phyloP scores from a whole-genome alignment of 2,888 invertebrate species.

The Drosophila basisetae region DNA sequence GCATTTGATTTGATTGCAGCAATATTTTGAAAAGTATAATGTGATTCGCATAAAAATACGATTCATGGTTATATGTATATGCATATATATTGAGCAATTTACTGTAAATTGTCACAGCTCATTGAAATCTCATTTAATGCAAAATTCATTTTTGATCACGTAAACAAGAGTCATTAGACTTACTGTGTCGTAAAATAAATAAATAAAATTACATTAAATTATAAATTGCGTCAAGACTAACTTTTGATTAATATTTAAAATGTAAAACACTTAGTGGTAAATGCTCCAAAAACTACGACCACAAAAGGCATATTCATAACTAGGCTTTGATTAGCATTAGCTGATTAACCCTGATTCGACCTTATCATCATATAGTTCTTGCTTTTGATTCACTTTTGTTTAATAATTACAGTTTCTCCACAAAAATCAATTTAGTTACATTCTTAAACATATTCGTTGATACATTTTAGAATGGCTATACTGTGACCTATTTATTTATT shows the following conservation, averaged over 20 bases:
- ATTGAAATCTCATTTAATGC: conserved; percentile 44
- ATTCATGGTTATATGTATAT: background rate
- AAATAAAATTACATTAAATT: background rate
- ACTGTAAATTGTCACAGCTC: background rate
- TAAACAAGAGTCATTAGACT: conserved; percentile 63
- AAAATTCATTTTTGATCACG: conserved; percentile 53
- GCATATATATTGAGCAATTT: background rate
- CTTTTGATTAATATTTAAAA: background rate
- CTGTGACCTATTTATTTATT: background rate
- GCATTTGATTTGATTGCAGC: background rate
- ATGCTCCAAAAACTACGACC: background rate
- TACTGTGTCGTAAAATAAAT: conserved; percentile 71
- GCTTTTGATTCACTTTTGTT: background rate
- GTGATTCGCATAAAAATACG: background rate
- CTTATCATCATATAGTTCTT: background rate
- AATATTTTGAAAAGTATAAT: background rate
- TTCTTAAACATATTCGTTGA: background rate
- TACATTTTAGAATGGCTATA: background rate
- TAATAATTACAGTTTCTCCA: background rate
- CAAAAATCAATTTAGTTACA: background rate
- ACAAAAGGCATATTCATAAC: background rate
- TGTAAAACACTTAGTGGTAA: background rate
- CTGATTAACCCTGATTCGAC: background rate
- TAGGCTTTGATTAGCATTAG: background rate
- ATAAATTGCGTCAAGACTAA: conserved; percentile 40